Conservation (phyloP, 2,113 vertebrate species). For the Meleagris gallopavo region DNA sequence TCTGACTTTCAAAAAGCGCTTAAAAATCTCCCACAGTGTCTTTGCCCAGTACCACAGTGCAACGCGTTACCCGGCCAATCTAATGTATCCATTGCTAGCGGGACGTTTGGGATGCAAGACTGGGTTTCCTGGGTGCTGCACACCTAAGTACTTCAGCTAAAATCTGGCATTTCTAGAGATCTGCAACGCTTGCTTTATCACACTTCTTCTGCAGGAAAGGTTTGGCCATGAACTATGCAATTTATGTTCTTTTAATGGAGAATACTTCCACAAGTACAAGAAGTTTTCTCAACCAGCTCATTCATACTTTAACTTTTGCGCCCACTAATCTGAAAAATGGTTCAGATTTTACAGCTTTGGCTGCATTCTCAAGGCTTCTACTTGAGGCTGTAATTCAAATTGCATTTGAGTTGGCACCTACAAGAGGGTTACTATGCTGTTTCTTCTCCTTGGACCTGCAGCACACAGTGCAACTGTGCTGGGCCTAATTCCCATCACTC, state of each 20-base stretch:
- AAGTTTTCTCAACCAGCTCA: neutral
- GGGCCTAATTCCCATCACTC: neutral
- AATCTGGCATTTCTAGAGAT: neutral
- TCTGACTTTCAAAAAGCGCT: neutral
- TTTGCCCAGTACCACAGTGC: neutral
- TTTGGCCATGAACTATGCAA: neutral
- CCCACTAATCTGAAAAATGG: neutral
- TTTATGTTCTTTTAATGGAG: neutral
- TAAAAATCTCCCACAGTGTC: neutral
- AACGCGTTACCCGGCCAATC: rapidly evolving
- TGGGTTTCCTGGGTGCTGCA: neutral
- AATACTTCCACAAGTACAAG: neutral
- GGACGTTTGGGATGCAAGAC: neutral
- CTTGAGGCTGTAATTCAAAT: neutral
- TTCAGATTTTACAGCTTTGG: neutral
- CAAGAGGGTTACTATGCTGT: rapidly evolving
- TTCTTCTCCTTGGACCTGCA: neutral
- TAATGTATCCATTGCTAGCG: neutral
- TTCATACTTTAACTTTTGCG: neutral
- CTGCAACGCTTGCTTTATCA: neutral
- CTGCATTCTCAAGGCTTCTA: neutral
- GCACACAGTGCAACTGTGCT: neutral
- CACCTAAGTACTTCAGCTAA: neutral
- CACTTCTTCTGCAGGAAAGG: neutral
- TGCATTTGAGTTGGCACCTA: neutral